A percentile compares a stretch with the other conserved stretches of the same genome.
Evolutionary conservation across 2,113 vertebrate species (phyloP).

Genomic region (Nesoenas mayeri): DNA sequence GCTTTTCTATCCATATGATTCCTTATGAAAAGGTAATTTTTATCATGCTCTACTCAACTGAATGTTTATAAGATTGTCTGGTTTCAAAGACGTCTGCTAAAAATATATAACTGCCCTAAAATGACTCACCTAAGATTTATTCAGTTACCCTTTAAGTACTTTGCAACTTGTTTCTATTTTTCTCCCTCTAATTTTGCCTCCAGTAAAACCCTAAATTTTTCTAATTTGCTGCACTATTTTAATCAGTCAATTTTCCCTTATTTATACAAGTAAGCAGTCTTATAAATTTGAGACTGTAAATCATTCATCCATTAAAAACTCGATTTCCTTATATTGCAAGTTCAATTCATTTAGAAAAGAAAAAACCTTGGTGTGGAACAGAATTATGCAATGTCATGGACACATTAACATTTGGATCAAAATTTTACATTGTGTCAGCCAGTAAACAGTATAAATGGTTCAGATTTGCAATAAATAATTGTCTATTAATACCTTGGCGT

Average conservation of each 20-base stretch:
- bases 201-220: conserved; percentile 64
- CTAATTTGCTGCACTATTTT: conserved; percentile 69
- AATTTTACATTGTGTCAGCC: conserved; percentile 85
- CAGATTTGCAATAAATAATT: conserved; percentile 91
- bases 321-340: conserved; percentile 71
- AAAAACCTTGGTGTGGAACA: conserved; percentile 74
- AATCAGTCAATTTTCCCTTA: conserved; percentile 70
- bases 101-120: conserved; percentile 16
- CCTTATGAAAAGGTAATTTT: conserved; percentile 68
- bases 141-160: conserved; percentile 66
- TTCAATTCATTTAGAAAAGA: conserved; percentile 74
- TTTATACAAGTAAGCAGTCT: conserved; percentile 66
- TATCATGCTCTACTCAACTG: conserved; percentile 50
- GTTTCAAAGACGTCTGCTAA: conserved; percentile 47
- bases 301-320: conserved; percentile 81
- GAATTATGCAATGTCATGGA: conserved; percentile 85
- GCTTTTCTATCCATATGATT: conserved; percentile 50
- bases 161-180: conserved; percentile 61
- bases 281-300: conserved; percentile 73
- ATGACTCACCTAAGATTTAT: conserved; percentile 65
- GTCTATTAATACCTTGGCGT: conserved; percentile 86
- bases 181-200: conserved; percentile 54
- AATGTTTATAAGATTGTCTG: conserved; percentile 64
- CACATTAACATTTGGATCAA: conserved; percentile 91
- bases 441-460: conserved; percentile 87